Conservation (phyloP, 2,888 invertebrate genomes). For the Eilema griseolum region DNA sequence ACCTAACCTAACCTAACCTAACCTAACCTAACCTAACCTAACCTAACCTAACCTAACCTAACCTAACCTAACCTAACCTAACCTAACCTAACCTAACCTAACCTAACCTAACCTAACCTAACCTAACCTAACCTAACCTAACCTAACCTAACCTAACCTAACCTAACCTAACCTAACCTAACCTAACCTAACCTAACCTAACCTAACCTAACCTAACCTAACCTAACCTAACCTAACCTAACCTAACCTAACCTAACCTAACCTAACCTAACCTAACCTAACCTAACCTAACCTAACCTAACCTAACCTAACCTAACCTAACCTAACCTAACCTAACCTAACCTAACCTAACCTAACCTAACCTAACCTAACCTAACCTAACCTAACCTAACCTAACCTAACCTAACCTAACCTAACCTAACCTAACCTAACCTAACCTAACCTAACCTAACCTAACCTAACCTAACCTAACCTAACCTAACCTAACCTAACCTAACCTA, state of each 20-base stretch:
- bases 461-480: conserved; percentile 11
- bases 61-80: conserved; percentile 11
- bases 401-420: conserved; percentile 11
- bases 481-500: conserved; percentile 11
- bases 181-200: conserved; percentile 11
- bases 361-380: conserved; percentile 11
- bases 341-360: conserved; percentile 11
- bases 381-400: conserved; percentile 11
- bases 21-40: conserved; percentile 11
- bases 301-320: conserved; percentile 11
- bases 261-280: conserved; percentile 11
- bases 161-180: conserved; percentile 11
- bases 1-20: conserved; percentile 11
- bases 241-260: conserved; percentile 11
- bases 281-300: conserved; percentile 11
- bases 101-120: conserved; percentile 11
- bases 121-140: conserved; percentile 11
- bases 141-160: conserved; percentile 11
- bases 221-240: conserved; percentile 11
- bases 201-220: conserved; percentile 11
- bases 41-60: conserved; percentile 11
- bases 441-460: conserved; percentile 11
- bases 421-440: conserved; percentile 11
- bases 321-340: conserved; percentile 11
- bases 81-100: conserved; percentile 11